Percentiles rank a stretch among this genome's conserved stretches.
Conservation (phyloP, 2,888 invertebrate species). For the Strigamia maritima region DNA sequence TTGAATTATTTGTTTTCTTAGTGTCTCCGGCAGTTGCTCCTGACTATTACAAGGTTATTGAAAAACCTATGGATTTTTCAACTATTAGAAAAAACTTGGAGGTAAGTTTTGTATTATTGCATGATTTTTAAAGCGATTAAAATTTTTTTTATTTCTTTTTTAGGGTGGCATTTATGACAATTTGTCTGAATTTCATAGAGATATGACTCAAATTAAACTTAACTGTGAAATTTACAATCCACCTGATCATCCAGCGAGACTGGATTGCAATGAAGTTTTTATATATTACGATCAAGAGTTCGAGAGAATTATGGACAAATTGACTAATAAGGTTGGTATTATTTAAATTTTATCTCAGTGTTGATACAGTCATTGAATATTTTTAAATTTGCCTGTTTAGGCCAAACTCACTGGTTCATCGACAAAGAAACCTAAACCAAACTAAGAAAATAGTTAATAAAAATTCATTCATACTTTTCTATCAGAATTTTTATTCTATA, state of each 20-base stretch:
- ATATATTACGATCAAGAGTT: slow-evolving; percentile 50
- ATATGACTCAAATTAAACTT: slow-evolving; percentile 51
- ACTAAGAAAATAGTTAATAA: not conserved
- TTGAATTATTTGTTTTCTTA: slow-evolving; percentile 44
- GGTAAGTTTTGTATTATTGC: slow-evolving; percentile 45
- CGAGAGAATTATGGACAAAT: slow-evolving; percentile 46
- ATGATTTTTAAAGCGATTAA: not conserved
- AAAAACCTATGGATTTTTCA: slow-evolving; percentile 52
- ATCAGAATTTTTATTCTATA: slow-evolving; percentile 15
- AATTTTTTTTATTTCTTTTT: slow-evolving; percentile 28
- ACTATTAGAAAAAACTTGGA: slow-evolving; percentile 51
- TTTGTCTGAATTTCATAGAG: slow-evolving; percentile 51
- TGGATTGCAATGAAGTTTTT: slow-evolving; percentile 52
- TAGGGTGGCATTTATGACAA: slow-evolving; percentile 48
- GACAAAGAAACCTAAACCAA: slow-evolving; percentile 24
- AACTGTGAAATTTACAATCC: slow-evolving; percentile 52
- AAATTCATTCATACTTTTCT: not conserved
- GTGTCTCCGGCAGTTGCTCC: slow-evolving; percentile 52
- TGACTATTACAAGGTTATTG: slow-evolving; percentile 51
- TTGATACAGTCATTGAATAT: not conserved
- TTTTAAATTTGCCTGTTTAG: not conserved
- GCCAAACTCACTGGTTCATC: not conserved
- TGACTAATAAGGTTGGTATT: slow-evolving; percentile 44
- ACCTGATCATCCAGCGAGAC: slow-evolving; percentile 49
- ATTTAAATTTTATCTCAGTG: too few relatives aligned